Evolutionary conservation across 2,113 vertebrate species (phyloP).

Genomic region (Agelaius phoeniceus): DNA sequence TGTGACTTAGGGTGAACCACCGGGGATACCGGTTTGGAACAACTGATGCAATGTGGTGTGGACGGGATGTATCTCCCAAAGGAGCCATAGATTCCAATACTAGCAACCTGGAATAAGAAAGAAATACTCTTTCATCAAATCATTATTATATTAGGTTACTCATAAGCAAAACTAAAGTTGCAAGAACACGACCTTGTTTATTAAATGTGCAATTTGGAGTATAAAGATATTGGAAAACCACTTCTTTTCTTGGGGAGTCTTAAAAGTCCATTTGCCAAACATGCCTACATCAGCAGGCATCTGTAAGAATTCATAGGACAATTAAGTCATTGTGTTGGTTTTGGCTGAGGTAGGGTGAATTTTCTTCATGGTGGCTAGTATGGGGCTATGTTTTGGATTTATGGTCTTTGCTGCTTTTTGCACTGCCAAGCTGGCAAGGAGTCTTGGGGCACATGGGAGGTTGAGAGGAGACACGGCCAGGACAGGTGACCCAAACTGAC

Average conservation of each 20-base stretch:
- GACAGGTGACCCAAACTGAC: background rate
- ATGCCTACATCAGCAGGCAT: background rate
- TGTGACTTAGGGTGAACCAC: constrained; percentile 95
- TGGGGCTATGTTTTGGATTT: background rate
- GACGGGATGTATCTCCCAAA: constrained; percentile 88
- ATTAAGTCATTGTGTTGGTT: background rate
- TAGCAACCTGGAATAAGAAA: constrained; percentile 83
- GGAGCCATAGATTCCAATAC: constrained; percentile 94
- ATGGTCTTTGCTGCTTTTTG: background rate
- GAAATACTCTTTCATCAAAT: background rate
- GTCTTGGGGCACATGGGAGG: background rate
- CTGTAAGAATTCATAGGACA: background rate
- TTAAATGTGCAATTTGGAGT: background rate
- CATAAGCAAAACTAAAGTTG: background rate
- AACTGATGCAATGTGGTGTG: constrained; percentile 95
- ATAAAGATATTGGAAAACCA: background rate
- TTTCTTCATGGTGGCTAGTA: background rate
- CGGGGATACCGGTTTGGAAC: constrained; percentile 95
- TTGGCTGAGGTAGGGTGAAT: background rate
- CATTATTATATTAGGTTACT: background rate
- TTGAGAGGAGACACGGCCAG: background rate
- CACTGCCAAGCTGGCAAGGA: background rate
- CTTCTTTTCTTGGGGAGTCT: background rate
- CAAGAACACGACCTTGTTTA: background rate
- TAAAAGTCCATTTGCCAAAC: background rate